A percentile compares a stretch with the other conserved stretches of the same genome.
Evolutionary conservation across 2,113 vertebrate genomes (phyloP).

Genomic region (Sakesphorus luctuosus): DNA sequence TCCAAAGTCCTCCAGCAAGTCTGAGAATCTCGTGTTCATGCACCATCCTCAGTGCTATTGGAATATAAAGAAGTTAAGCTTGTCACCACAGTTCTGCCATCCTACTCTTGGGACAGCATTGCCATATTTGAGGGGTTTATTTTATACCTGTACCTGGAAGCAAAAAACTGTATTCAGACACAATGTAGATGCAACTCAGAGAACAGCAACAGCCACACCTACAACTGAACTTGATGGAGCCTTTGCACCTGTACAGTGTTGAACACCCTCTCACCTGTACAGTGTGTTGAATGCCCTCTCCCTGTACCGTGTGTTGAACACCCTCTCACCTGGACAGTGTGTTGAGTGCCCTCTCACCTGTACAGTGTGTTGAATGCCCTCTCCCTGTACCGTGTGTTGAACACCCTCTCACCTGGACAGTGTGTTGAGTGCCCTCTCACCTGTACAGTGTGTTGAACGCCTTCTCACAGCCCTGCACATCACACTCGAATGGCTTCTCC

Average conservation of each 20-base stretch:
- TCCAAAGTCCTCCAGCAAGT: background rate
- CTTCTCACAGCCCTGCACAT: constrained; percentile 97
- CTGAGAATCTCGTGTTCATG: background rate
- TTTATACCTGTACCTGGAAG: background rate
- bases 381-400: constrained; percentile 11
- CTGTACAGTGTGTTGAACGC: constrained; percentile 98
- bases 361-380: background rate
- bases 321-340: constrained; percentile 81
- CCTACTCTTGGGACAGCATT: background rate
- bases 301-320: background rate
- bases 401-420: too few relatives aligned
- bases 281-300: background rate
- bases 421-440: constrained; percentile 62
- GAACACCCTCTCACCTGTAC: background rate
- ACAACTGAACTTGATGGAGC: fast-evolving
- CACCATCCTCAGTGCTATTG: background rate
- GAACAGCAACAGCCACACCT: background rate
- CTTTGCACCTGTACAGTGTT: constrained; percentile 81
- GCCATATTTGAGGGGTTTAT: background rate
- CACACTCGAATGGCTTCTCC: constrained; percentile 98
- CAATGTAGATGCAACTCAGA: background rate
- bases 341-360: background rate
- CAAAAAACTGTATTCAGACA: background rate
- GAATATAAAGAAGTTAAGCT: background rate
- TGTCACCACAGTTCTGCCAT: background rate